Evolutionary conservation across 2,888 invertebrate species (phyloP), one percentile per base, ranked within the genome.

Genomic region (Bibio marci): DNA sequence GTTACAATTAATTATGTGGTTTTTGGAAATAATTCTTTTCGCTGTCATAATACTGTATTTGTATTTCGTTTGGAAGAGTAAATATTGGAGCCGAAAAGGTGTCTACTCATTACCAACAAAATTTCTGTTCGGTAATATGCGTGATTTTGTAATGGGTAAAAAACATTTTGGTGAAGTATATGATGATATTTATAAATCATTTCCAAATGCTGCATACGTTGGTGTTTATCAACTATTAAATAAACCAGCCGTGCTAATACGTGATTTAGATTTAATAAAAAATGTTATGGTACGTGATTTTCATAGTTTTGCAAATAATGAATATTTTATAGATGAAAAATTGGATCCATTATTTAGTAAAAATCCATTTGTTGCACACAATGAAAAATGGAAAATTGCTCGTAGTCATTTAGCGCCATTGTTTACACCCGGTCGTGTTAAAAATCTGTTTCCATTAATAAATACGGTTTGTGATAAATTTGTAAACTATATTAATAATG

Each of bases 351-450:
- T 66, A 3, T 45, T 53, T n/a, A 54, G 55, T 2, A 52, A 53
- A 35, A 57, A 59, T 50, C 57, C 58, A 2, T 59, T 66, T 45
- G 45, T 50, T 3, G 44, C 61, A 13, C 59, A 55, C 34, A 57
- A 59, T 3, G 48, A 52, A 30, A 49, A 56, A 46, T 62, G 66
- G 65, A 57, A 58, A 43, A 48, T 49, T 1, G 43, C 57, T 4
- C 50, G 65, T 25, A 43, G 47, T 3, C 55, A 56, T 42, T 41
- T 65, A n/a, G 58, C 63, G 3, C 58, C 62, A 0, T 55, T 56
- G 7, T 66, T 66, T 40, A 62, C 64, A 3, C 54, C 56, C 11
- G 62, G 58, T 27, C 65, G 63, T 46, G 55, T 57, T 49, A 30
- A 18, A 17, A 32, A 7, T 11, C 5, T 13, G 5, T n/a, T 30